Evolutionary conservation across 2,888 invertebrate species (phyloP).

Genomic region (Strigamia transsilvanica): DNA sequence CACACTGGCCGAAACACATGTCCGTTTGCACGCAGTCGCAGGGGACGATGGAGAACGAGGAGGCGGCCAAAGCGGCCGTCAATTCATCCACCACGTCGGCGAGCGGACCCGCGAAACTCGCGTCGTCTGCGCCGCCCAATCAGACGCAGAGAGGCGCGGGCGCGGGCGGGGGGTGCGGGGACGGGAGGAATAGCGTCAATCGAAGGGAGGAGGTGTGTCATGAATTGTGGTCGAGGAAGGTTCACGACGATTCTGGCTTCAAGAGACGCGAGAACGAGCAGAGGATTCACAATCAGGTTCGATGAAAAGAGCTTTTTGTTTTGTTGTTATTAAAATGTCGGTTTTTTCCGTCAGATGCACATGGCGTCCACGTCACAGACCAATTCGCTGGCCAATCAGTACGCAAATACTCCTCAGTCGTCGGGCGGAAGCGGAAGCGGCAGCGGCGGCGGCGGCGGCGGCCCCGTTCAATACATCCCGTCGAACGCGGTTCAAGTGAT

Average conservation of each 20-base stretch:
- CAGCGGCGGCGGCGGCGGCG: too few relatives aligned
- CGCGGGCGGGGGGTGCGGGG: not conserved
- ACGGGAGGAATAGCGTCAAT: not conserved
- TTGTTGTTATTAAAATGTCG: not conserved
- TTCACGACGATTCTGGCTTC: not conserved
- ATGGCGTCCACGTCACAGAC: not conserved
- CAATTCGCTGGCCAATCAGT: not conserved
- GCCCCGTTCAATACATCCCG: slow-evolving; percentile 43
- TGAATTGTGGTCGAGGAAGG: not conserved
- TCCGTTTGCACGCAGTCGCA: slow-evolving; percentile 68
- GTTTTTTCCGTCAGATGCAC: not conserved
- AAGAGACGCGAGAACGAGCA: slow-evolving; percentile 9
- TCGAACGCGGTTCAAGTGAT: slow-evolving; percentile 50
- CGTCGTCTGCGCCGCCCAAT: not conserved
- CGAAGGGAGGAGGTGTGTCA: not conserved
- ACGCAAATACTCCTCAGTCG: not conserved
- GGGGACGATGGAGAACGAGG: not conserved
- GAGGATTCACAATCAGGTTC: not conserved
- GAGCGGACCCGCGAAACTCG: not conserved
- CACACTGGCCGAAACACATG: slow-evolving; percentile 84
- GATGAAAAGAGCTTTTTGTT: not conserved
- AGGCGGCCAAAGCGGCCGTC: not conserved
- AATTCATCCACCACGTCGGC: not conserved
- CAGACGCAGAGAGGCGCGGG: not conserved
- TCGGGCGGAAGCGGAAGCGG: too few relatives aligned